Base-by-base conservation (phyloP, 2,113 vertebrate genomes). In the Corythornis madagascariensis region DNA sequence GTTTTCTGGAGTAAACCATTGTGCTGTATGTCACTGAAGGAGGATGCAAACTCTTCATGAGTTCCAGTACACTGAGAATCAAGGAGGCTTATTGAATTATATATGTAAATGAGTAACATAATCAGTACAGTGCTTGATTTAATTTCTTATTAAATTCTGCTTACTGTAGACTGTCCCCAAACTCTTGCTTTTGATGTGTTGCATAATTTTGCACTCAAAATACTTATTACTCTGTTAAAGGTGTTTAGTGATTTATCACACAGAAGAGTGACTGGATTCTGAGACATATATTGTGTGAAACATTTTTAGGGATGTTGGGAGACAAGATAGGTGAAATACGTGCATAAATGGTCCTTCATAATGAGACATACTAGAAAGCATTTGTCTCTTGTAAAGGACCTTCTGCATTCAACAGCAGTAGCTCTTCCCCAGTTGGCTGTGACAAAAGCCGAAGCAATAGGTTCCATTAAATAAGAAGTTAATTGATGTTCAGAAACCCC, bases 111-210 rank as follows among this genome's bases (percentile, higher is more conserved):
- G 26, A 77, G 18, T n/a, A 89, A 31, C 24, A 83, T 76, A 56
- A 85, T 80, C 31, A 86, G 16, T 52, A 31, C 17, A 48, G 24
- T 40, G 40, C 14, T 60, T 74, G 35, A 78, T 86, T 86, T 86
- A 86, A 75, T 90, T 83, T 90, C 81, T 71, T 83, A 71, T 74
- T 86, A 86, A 90, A 60, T 85, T 86, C 52, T 90, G 38, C 76
- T 89, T 71, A 83, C 14, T 74, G 33, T 50, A 94, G 38, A 71
- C 14, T 60, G 40, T 53, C 29, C 40, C 21, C 57, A 86, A 81
- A 88, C 31, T 33, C 42, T 66, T 47, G 66, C 40, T 93, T 96
- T 64, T 64, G 40, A 80, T 52, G 17, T 25, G 35, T 38, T 81
- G 40, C 29, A 69, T 88, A 91, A 72, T 72, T 83, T 88, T 86